Conservation (phyloP, 2,113 vertebrate genomes). For the Petrocephalus microphthalmus region DNA sequence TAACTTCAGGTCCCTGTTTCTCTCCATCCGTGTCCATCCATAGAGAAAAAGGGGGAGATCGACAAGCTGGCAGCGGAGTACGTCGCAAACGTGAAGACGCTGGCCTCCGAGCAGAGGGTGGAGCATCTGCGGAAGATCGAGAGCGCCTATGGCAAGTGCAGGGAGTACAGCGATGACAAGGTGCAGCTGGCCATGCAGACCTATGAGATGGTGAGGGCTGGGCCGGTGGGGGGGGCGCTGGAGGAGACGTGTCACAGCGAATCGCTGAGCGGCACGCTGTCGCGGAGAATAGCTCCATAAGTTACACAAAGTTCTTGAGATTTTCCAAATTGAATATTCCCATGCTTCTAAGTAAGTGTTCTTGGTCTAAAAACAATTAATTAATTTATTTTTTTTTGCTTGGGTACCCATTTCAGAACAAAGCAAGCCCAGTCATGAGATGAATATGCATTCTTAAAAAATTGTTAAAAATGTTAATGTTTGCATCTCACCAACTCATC, state of each 20-base stretch:
- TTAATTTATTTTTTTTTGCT: too few relatives aligned
- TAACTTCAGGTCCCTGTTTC: not conserved
- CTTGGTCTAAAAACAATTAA: too few relatives aligned
- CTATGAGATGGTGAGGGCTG: conserved; percentile 86
- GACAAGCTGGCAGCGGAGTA: conserved; percentile 87
- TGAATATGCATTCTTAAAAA: too few relatives aligned
- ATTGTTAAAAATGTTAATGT: too few relatives aligned
- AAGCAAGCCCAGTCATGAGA: too few relatives aligned
- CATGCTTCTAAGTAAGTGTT: too few relatives aligned
- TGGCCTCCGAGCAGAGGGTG: conserved; percentile 76
- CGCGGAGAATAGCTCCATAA: too few relatives aligned
- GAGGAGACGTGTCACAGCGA: not conserved
- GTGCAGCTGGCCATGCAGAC: conserved; percentile 99
- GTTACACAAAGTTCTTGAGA: too few relatives aligned
- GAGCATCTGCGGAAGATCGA: conserved; percentile 91
- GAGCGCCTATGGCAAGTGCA: conserved; percentile 85
- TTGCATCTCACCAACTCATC: too few relatives aligned
- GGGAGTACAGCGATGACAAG: conserved; percentile 95
- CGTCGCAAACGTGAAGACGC: conserved; percentile 73
- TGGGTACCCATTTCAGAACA: too few relatives aligned
- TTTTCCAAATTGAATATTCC: too few relatives aligned
- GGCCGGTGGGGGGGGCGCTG: not conserved
- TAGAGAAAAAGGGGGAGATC: conserved; percentile 94
- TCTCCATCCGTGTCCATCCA: not conserved
- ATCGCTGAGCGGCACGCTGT: too few relatives aligned